Percentiles rank a stretch among this genome's conserved stretches.
These are phyloP conservation scores for Aptenodytes patagonicus DNA, from an alignment of 2,113 vertebrate genomes.

Conservation along the genomic window DNA sequence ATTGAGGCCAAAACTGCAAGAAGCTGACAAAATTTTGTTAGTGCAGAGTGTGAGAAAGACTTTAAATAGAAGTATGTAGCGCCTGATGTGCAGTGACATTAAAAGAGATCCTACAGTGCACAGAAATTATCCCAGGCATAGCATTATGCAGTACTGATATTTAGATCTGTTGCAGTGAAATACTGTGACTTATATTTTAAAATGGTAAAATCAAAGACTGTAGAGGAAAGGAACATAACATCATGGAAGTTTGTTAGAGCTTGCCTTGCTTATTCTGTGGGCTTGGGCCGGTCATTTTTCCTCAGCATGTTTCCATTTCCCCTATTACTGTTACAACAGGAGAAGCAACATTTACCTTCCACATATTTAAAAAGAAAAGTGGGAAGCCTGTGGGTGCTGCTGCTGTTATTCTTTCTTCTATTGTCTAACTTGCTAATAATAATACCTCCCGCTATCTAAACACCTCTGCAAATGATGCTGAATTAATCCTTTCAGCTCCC, in stretches of 20 bases:
- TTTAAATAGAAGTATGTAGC: not conserved
- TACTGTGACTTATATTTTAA: not conserved
- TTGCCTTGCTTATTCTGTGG: not conserved
- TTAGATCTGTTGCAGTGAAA: not conserved
- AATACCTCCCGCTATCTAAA: conserved; percentile 7
- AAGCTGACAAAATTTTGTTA: not conserved
- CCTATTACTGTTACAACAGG: not conserved
- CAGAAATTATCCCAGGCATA: not conserved
- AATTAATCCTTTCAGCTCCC: conserved; percentile 56
- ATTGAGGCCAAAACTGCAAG: not conserved
- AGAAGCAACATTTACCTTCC: not conserved
- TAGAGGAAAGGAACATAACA: not conserved
- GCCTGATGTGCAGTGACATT: not conserved
- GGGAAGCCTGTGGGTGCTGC: not conserved
- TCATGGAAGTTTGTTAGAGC: not conserved
- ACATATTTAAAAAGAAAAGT: not conserved
- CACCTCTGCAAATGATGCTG: conserved; percentile 40
- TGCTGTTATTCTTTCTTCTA: not conserved
- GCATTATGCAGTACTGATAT: not conserved
- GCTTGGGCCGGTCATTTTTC: not conserved
- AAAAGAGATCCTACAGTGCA: not conserved
- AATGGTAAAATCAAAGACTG: not conserved
- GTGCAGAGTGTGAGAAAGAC: not conserved
- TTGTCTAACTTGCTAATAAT: conserved; percentile 8
- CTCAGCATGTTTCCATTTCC: not conserved